Evolutionary conservation across 2,888 invertebrate species (phyloP), one percentile per base, ranked within the genome.

Genomic region (Rotaria magnacalcarata): DNA sequence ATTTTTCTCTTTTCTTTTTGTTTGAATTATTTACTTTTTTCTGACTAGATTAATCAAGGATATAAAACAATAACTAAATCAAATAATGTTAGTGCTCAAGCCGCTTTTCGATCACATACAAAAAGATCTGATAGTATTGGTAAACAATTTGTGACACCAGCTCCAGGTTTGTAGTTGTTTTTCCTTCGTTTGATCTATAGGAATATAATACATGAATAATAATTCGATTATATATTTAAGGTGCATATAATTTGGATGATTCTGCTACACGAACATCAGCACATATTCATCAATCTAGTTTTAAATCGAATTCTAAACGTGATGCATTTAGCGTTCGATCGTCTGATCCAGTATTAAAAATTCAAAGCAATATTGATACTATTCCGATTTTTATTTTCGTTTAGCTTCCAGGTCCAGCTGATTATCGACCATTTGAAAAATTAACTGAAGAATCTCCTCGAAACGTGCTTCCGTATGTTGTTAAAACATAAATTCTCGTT

Each of bases 91-190:
- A 80, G 89, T 75, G 90, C 90, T 1, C 89, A 88, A 87, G 89
- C 90, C 75, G 90, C 90, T 50, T 91, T 91, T 87, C 90, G 90
- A 87, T 91, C 91, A n/a, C 88, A 89, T 87, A 88, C 90, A 21
- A 89, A 89, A 87, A 85, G 91, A 88, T 90, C 90, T 84, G 85
- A 89, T 21, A 88, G 89, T 10, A 88, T 89, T 85, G 52, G 88
- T 8, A 88, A 88, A 85, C 89, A 89, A 16, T 86, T 86, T 7
- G 85, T 74, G 43, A 89, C 89, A 58, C 90, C 90, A 41, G 90
- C 90, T 24, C 90, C 90, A 88, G 89, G 90, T 90, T 88, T 67
- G 88, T 87, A 56, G n/a, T 84, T n/a, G 7, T 41, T 56, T 75
- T 84, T 52, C 56, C 27, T 50, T 60, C 16, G 50, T 84, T 34